Evolutionary conservation across 2,113 vertebrate genomes (phyloP).

Genomic region (Daubentonia madagascariensis): DNA sequence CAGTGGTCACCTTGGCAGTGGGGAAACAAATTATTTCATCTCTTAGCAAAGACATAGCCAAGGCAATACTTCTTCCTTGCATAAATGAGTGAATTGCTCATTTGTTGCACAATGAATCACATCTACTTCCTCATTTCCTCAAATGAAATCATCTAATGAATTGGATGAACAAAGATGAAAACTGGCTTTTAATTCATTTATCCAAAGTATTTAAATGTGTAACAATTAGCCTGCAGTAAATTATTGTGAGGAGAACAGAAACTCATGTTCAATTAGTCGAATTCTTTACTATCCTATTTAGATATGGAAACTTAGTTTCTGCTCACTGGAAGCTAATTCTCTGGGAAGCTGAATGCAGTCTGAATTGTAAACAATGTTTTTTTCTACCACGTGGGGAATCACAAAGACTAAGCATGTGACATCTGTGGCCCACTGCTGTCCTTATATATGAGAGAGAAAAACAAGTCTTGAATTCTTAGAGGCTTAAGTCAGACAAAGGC

Average conservation of each 20-base stretch:
- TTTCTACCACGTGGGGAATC: constrained; percentile 4
- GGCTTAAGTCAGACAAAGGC: constrained; percentile 53
- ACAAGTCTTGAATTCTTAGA: constrained; percentile 54
- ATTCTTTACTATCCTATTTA: constrained; percentile 38
- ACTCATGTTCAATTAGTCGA: constrained; percentile 40
- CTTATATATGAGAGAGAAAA: constrained; percentile 37
- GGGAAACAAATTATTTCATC: constrained; percentile 25
- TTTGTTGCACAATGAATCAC: constrained; percentile 39
- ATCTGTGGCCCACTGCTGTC: constrained; percentile 52
- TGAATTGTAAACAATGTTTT: neutral
- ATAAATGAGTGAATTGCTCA: constrained; percentile 31
- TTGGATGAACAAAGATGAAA: constrained; percentile 44
- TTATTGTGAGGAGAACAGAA: constrained; percentile 53
- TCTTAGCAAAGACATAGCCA: neutral
- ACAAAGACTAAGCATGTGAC: constrained; percentile 55
- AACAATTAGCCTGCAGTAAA: constrained; percentile 48
- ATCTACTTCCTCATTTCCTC: constrained; percentile 52
- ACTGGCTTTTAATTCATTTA: constrained; percentile 65
- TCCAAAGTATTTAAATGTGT: constrained; percentile 54
- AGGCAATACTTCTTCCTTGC: neutral
- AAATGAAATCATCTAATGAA: constrained; percentile 65
- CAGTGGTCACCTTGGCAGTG: neutral
- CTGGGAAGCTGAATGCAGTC: neutral
- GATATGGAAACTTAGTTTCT: constrained; percentile 35
- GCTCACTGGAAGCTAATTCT: constrained; percentile 28